These are phyloP conservation scores for Anarrhichthys ocellatus DNA, from an alignment of 2,113 vertebrate species.

Conservation along the genomic window DNA sequence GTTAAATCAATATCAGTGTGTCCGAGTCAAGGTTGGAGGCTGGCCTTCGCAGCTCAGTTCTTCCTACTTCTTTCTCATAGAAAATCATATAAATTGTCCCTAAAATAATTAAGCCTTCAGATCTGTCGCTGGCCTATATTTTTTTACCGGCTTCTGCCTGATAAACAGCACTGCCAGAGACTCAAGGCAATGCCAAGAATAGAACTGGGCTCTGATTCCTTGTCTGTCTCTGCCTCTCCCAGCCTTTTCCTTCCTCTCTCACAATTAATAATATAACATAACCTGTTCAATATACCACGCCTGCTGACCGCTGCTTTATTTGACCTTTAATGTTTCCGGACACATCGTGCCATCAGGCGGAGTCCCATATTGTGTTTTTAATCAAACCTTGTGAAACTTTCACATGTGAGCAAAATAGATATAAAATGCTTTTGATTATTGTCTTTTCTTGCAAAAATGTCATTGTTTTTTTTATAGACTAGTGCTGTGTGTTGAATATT, in stretches of 20 bases:
- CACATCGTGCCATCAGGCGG: background rate
- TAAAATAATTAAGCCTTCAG: slow-evolving; percentile 85
- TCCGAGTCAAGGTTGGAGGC: slow-evolving; percentile 82
- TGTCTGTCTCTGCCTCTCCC: slow-evolving; percentile 31
- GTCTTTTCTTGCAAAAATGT: background rate
- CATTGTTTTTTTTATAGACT: background rate
- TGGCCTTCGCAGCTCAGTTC: slow-evolving; percentile 75
- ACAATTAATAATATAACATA: background rate
- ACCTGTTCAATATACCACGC: background rate
- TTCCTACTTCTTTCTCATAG: slow-evolving; percentile 75
- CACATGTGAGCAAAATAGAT: background rate
- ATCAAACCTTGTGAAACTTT: background rate
- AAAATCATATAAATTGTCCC: slow-evolving; percentile 84
- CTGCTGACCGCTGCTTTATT: background rate
- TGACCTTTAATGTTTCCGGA: background rate
- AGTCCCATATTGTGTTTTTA: background rate
- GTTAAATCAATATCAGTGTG: slow-evolving; percentile 84
- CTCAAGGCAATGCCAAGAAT: slow-evolving; percentile 74
- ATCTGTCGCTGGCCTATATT: slow-evolving; percentile 72
- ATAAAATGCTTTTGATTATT: background rate
- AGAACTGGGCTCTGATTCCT: slow-evolving; percentile 52
- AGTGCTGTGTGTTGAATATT: background rate
- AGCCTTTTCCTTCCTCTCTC: background rate
- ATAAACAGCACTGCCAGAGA: slow-evolving; percentile 73
- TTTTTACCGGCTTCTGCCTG: slow-evolving; percentile 67